Evolutionary conservation across 2,888 invertebrate genomes (phyloP).

Genomic region (Drosophila histrio): DNA sequence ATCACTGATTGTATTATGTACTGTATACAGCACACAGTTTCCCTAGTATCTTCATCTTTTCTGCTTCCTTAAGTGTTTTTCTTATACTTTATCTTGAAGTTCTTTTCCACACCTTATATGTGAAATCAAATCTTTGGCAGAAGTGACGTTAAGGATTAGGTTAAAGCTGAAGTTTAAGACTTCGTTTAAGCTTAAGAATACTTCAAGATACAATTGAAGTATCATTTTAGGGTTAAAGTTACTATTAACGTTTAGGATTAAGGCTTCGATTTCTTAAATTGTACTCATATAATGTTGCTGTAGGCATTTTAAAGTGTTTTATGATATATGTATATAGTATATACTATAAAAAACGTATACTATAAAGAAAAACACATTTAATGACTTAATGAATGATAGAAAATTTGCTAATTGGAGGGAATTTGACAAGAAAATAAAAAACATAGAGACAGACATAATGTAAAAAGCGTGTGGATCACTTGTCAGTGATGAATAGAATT

Average conservation of each 20-base stretch:
- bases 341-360: too few species aligned
- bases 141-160: not conserved
- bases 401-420: constrained; percentile 18
- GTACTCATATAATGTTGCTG: too few species aligned
- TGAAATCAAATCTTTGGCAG: not conserved
- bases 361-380: not conserved
- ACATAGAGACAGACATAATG: constrained; percentile 2
- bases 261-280: too few species aligned
- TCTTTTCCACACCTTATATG: not conserved
- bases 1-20: not conserved
- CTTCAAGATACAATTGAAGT: too few species aligned
- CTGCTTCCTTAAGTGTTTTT: not conserved
- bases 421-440: constrained; percentile 7
- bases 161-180: not conserved
- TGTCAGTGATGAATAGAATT: constrained; percentile 43
- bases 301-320: too few species aligned
- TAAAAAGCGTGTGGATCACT: constrained; percentile 14
- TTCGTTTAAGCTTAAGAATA: too few species aligned
- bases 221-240: too few species aligned
- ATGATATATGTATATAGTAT: too few species aligned
- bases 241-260: too few species aligned
- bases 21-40: not conserved
- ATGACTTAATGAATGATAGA: constrained; percentile 3
- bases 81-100: not conserved
- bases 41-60: not conserved